Evolutionary conservation across 2,113 vertebrate species (phyloP).

Genomic region (Fregetta grallaria): DNA sequence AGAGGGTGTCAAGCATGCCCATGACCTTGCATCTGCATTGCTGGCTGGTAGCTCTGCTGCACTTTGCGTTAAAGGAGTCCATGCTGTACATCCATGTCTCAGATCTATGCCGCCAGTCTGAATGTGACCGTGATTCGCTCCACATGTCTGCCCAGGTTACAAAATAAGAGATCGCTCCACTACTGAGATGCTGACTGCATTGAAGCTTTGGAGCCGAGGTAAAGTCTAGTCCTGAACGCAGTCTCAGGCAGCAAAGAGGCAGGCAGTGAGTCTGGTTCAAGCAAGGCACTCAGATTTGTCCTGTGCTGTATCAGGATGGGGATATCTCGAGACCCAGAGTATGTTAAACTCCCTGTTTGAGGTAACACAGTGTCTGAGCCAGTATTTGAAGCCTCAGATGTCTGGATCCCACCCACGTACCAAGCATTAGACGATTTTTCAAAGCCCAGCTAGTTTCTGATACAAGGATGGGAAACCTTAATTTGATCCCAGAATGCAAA

Average conservation of each 20-base stretch:
- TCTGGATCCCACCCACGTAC: not conserved
- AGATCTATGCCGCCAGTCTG: not conserved
- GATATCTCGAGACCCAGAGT: not conserved
- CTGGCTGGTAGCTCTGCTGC: not conserved
- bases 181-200: not conserved
- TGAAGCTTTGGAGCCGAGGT: not conserved
- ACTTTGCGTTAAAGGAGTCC: not conserved
- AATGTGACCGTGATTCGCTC: not conserved
- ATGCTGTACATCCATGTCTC: not conserved
- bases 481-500: constrained; percentile 50
- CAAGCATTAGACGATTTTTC: not conserved
- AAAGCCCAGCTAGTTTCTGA: constrained; percentile 15
- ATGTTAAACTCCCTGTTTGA: not conserved
- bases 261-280: not conserved
- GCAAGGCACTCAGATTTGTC: not conserved
- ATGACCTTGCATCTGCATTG: not conserved
- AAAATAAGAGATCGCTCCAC: not conserved
- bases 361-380: not conserved
- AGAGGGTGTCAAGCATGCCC: not conserved
- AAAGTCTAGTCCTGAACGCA: not conserved
- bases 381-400: constrained; percentile 1
- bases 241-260: not conserved
- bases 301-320: not conserved
- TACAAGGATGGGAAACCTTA: constrained; percentile 5
- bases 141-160: not conserved